Conservation (phyloP, 2,888 invertebrate genomes). For the Bruchidius siliquastri region DNA sequence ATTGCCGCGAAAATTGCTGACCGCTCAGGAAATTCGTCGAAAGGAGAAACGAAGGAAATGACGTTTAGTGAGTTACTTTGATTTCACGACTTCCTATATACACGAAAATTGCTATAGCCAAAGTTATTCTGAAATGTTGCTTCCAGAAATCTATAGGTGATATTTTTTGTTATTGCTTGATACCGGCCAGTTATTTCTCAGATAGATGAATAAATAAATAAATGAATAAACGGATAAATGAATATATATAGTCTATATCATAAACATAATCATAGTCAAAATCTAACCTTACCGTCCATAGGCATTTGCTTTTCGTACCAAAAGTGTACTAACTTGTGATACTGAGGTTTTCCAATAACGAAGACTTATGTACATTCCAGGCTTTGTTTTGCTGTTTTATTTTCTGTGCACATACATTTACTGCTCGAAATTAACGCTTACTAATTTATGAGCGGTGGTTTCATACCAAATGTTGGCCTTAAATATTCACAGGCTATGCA, state of each 20-base stretch:
- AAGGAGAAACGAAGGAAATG: background rate
- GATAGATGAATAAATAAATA: no score
- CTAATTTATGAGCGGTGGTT: background rate
- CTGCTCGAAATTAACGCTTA: background rate
- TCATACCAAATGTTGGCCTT: no score
- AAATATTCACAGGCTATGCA: no score
- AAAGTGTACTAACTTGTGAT: no score
- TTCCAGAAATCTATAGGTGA: no score
- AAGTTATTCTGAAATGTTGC: no score
- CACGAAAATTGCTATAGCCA: background rate
- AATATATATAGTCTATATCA: no score
- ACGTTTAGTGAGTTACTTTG: background rate
- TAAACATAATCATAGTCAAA: background rate
- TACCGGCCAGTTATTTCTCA: no score
- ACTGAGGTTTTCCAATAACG: background rate
- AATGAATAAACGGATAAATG: no score
- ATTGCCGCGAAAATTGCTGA: background rate
- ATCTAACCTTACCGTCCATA: background rate
- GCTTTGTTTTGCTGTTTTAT: background rate
- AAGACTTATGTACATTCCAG: background rate
- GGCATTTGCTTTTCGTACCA: no score
- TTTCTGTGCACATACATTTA: background rate
- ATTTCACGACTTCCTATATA: background rate
- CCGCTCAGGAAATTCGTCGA: background rate
- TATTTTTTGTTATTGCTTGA: no score